Percentiles rank a stretch among this genome's conserved stretches.
Conservation (phyloP, 2,888 invertebrate species). For the Tetanocera ferruginea region DNA sequence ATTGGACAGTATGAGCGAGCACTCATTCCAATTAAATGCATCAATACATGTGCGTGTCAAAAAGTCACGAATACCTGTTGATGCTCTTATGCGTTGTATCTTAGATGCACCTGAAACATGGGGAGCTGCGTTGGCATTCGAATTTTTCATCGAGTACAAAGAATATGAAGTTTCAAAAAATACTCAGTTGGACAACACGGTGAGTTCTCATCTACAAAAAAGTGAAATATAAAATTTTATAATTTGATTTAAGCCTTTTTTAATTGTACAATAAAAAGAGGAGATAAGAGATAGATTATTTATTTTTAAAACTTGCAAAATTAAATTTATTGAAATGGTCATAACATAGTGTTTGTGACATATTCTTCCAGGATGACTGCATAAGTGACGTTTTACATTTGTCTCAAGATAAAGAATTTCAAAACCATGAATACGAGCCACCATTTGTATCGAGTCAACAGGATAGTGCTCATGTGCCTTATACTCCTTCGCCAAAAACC, state of each 20-base stretch:
- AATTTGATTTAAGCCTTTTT: no score
- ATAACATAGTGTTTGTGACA: no score
- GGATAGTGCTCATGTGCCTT: constrained; percentile 37
- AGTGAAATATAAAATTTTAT: neutral
- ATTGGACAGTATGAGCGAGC: neutral
- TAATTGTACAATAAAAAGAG: neutral
- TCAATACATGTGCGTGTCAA: constrained; percentile 1
- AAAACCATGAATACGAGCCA: constrained; percentile 15
- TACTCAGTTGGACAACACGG: neutral
- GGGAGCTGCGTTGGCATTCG: neutral
- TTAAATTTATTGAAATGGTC: no score
- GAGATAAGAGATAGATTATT: neutral
- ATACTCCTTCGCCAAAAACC: constrained; percentile 42
- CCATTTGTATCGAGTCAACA: neutral
- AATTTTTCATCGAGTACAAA: constrained; percentile 22
- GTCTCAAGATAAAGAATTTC: neutral
- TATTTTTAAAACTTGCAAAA: no score
- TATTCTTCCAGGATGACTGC: neutral
- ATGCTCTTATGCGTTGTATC: constrained; percentile 8
- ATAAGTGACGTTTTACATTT: neutral
- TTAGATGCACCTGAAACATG: constrained; percentile 1
- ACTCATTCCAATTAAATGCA: neutral
- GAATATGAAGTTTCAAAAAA: neutral
- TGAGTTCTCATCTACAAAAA: neutral
- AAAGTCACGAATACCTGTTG: neutral